Evolutionary conservation across 2,113 vertebrate species (phyloP).

Genomic region (Conger conger): DNA sequence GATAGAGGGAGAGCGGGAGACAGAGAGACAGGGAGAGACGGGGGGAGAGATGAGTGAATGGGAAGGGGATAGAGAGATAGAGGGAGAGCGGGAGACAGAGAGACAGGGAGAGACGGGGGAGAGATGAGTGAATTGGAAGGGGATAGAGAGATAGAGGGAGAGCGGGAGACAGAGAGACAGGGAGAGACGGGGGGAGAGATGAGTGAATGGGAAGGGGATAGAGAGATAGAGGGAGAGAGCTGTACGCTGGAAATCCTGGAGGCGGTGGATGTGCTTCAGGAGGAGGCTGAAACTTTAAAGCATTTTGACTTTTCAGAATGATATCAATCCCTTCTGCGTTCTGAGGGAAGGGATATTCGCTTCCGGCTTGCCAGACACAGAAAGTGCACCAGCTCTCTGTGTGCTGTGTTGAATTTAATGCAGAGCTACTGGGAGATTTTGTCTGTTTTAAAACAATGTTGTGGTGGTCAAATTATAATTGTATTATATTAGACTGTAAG

Average conservation of each 20-base stretch:
- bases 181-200: conserved; percentile 38
- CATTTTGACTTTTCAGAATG: background rate
- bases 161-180: background rate
- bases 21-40: background rate
- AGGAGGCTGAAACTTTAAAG: background rate
- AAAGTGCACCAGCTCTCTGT: background rate
- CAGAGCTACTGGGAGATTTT: background rate
- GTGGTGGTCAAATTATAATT: background rate
- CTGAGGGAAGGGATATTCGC: background rate
- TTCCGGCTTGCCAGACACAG: background rate
- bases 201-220: conserved; percentile 41
- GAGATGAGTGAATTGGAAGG: conserved; percentile 57
- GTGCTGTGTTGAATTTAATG: background rate
- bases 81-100: conserved; percentile 55
- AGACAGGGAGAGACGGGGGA: background rate
- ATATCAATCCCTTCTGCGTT: background rate
- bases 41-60: conserved; percentile 53
- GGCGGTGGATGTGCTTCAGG: background rate
- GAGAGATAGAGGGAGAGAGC: background rate
- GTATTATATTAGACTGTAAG: no score
- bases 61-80: no score
- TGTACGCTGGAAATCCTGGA: background rate
- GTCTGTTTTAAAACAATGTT: background rate
- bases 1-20: conserved; percentile 49
- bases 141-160: no score